phyloP scores from a whole-genome alignment of 2,888 invertebrate species.

The Criorhina ranunculi region DNA sequence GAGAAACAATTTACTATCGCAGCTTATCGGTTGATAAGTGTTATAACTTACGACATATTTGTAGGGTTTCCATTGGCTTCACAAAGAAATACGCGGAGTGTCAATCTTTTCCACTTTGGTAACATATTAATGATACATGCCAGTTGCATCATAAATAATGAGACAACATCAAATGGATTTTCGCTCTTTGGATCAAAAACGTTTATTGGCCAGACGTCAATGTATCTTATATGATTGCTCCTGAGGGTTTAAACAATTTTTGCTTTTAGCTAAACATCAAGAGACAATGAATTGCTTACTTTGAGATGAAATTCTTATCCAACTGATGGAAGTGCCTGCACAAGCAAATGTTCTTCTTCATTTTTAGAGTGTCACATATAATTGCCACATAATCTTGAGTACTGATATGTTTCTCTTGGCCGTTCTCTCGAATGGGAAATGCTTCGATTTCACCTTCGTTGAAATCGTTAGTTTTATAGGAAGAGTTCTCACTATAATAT shows the following conservation, averaged over 20 bases:
- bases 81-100: slow-evolving; percentile 94
- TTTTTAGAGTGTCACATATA: slow-evolving; percentile 93
- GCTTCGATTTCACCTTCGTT: slow-evolving; percentile 84
- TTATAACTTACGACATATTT: slow-evolving; percentile 79
- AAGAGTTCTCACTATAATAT: slow-evolving; percentile 85
- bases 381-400: slow-evolving; percentile 92
- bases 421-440: slow-evolving; percentile 86
- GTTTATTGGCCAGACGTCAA: slow-evolving; percentile 99
- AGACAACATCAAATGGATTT: slow-evolving; percentile 94
- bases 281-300: slow-evolving; percentile 85
- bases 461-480: slow-evolving; percentile 87
- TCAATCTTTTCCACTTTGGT: slow-evolving; percentile 93
- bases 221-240: slow-evolving; percentile 88
- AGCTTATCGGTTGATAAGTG: no score
- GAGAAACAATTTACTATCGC: background rate
- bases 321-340: slow-evolving; percentile 95
- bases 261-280: background rate
- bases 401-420: slow-evolving; percentile 84
- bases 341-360: slow-evolving; percentile 97
- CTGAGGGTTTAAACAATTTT: slow-evolving; percentile 74
- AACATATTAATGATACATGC: slow-evolving; percentile 98
- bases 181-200: slow-evolving; percentile 91
- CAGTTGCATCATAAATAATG: slow-evolving; percentile 97
- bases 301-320: slow-evolving; percentile 91
- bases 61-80: slow-evolving; percentile 84